Evolutionary conservation across 2,797 vertebrate species (phyloP), one percentile per base, ranked within the genome.

Genomic region (Botia almorhae): DNA sequence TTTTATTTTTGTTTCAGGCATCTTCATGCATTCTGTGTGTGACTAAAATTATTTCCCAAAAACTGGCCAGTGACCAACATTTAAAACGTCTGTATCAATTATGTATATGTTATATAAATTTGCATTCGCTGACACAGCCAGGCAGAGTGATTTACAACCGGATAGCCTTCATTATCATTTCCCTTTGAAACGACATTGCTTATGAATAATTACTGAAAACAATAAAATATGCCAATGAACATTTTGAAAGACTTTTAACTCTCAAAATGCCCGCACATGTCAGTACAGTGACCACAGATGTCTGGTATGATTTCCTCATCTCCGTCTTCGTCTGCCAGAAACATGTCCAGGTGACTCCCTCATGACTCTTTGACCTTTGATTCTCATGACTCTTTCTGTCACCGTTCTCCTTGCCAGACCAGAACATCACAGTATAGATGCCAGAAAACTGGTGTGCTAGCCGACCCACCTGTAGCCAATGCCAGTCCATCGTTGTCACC

Each of bases 381-480:
- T 68, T 53, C 39, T 29, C 39, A 53, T 75, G 76, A 58, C 72
- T 7, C 83, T 69, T 84, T 81, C 84, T 80, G 84, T 79, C 87
- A 82, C 87, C 87, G 84, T 74, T 78, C 82, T 86, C 58, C 21
- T 79, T 74, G 85, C 87, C 86, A 87, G 83, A 79, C 55, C 87
- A 88, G 87, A 88, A 63, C 7, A 68, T 79, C 69, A 85, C 83
- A 78, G 84, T 84, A 81, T 65, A 64, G 64, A 64, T 89, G 89
- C 89, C 90, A 91, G 86, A 64, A 73, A 84, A 65, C 80, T 85
- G 87, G 81, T 77, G 74, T 83, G 88, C 82, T 83, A 85, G 72
- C 87, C 81, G 76, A 69, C 82, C 87, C 87, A 88, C 88, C 90
- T 89, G 87, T 87, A 81, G 74, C 81, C 71, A 64, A 82, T 89